Evolutionary conservation across 1,140 invertebrate species (phyloP).

Genomic region (Aphidius gifuensis): DNA sequence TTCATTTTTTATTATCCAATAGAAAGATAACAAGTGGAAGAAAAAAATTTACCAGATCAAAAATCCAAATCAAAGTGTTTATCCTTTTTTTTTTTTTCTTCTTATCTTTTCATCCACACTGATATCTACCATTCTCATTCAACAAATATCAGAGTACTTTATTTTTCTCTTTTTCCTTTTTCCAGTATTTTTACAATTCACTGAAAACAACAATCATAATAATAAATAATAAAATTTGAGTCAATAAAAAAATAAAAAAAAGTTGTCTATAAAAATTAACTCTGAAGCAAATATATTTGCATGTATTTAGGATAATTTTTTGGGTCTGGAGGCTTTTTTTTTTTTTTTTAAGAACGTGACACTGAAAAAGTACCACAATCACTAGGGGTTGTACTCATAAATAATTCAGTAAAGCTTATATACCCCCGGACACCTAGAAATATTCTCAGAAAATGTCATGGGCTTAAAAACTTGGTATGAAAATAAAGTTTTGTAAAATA

Average conservation of each 20-base stretch:
- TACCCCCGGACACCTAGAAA: conserved; percentile 2
- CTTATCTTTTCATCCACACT: too few species aligned
- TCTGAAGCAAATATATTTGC: neutral
- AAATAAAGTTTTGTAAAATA: neutral
- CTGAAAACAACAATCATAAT: too few species aligned
- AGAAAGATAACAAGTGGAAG: too few species aligned
- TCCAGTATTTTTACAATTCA: too few species aligned
- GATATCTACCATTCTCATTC: too few species aligned
- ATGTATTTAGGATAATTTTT: neutral
- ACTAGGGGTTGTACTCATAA: conserved; percentile 14
- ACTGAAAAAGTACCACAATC: conserved; percentile 19
- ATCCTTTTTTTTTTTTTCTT: too few species aligned
- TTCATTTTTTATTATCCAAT: too few species aligned
- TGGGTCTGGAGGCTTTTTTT: too few species aligned
- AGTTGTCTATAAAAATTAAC: neutral
- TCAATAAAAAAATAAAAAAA: neutral
- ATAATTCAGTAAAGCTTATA: conserved; percentile 18
- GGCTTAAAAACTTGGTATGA: neutral
- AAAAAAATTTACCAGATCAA: too few species aligned
- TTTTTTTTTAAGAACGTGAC: conserved; percentile 4
- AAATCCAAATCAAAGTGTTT: too few species aligned
- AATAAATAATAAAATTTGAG: too few species aligned
- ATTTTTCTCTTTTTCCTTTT: neutral
- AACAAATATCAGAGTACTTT: too few species aligned
- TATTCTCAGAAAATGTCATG: conserved; percentile 10